Base-by-base conservation (phyloP, 2,113 vertebrate genomes). In the Malurus cyaneus region DNA sequence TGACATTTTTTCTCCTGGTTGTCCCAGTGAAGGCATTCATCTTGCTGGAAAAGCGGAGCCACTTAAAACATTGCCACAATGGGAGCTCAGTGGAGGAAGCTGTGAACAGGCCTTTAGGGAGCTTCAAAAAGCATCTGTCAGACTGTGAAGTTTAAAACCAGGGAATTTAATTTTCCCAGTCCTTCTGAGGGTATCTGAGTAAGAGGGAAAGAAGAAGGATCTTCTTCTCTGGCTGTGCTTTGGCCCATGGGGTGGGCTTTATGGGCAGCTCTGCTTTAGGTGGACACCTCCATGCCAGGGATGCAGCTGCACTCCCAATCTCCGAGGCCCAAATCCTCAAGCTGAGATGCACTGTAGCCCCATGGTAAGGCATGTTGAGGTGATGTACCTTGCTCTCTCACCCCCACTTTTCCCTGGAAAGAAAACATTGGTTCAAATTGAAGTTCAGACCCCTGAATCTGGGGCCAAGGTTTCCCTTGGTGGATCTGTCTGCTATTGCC, bases 171-270 rank as follows among this genome's bases (percentile, higher is more conserved):
- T 91, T 91, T 88, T 74, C 7, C 34, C n/a, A 78, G 20, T 17
- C 8, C 3, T 71, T 74, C 53, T 41, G 47, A 74, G 52, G 4
- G 10, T 62, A 10, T 74, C 52, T 85, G 60, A 62, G 23, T 20
- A 50, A 65, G 21, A 84, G 7, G 49, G 6, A n/a, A 74, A 23
- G 53, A 52, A 61, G 31, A 32, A 86, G 12, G 11, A 80, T 6
- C 11, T 50, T 61, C 32, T 62, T 69, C 28, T 26, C 34, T 65
- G 28, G 8, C 23, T 8, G 1, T 23, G 2, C 4, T 17, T 12
- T 1, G 0, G 32, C 24, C 24, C 0, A 0, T 2, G 2, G 15
- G 32, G 24, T 73, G 28, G 31, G 34, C 3, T 8, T 61, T 77
- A 6, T 1, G 2, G 49, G 21, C 11, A 18, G 34, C 8, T 13